phyloP scores from a whole-genome alignment of 2,797 vertebrate genomes.

The Ctenopoma multispine region DNA sequence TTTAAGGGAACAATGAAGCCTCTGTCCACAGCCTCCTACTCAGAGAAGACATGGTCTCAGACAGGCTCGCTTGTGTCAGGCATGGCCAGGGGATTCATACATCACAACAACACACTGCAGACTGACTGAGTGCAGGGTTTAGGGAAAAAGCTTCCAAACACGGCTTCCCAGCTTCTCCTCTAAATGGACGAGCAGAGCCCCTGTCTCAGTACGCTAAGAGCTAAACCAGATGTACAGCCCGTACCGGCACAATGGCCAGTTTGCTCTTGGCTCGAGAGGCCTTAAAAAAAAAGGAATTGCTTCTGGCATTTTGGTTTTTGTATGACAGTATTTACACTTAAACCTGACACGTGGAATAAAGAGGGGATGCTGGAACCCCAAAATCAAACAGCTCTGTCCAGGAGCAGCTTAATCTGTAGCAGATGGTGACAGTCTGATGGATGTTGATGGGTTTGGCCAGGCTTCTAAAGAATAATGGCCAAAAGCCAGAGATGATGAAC shows the following conservation, averaged over 20 bases:
- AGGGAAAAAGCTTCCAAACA: conserved; percentile 68
- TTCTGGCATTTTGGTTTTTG: conserved; percentile 78
- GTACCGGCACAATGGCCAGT: conserved; percentile 56
- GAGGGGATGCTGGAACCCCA: conserved; percentile 66
- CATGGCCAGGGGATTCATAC: conserved; percentile 78
- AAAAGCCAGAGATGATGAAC: conserved; percentile 69
- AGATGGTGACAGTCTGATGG: conserved; percentile 80
- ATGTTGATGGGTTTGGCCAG: conserved; percentile 75
- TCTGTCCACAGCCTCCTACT: conserved; percentile 82
- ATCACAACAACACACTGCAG: conserved; percentile 73
- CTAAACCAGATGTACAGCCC: conserved; percentile 72
- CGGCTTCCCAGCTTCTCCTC: conserved; percentile 65
- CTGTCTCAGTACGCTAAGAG: conserved; percentile 60
- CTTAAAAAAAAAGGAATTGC: conserved; percentile 64
- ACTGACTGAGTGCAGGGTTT: conserved; percentile 61
- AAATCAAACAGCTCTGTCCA: conserved; percentile 78
- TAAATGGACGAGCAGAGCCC: conserved; percentile 67
- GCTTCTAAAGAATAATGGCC: conserved; percentile 67
- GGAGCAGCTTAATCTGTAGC: conserved; percentile 80
- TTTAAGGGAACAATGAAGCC: conserved; percentile 83
- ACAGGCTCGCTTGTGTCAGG: conserved; percentile 78
- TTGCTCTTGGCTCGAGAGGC: conserved; percentile 71
- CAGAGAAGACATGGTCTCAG: conserved; percentile 76
- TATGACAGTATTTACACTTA: conserved; percentile 83
- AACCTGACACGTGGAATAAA: conserved; percentile 80